These are phyloP conservation scores for Patella vulgata DNA, from an alignment of 1,140 invertebrate species.

Conservation along the genomic window DNA sequence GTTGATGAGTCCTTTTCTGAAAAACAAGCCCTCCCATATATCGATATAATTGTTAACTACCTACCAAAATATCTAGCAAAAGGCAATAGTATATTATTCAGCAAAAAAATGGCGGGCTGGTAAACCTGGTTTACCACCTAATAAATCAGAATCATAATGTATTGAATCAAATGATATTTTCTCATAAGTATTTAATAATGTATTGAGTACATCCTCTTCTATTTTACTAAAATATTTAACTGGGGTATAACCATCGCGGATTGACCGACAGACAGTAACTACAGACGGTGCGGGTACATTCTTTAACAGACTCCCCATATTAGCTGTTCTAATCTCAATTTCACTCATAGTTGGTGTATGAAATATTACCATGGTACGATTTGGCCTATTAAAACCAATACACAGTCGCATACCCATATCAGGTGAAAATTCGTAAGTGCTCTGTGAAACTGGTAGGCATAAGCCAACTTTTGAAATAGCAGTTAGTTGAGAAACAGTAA, in stretches of 20 bases:
- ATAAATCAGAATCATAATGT: slow-evolving; percentile 39
- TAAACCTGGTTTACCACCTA: slow-evolving; percentile 39
- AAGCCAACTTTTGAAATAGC: slow-evolving; percentile 38
- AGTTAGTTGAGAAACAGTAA: slow-evolving; percentile 25
- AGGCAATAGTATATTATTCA: not conserved
- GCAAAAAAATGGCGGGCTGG: slow-evolving; percentile 12
- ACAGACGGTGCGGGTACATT: slow-evolving; percentile 15
- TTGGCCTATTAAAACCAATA: slow-evolving; percentile 43
- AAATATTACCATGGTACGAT: slow-evolving; percentile 34
- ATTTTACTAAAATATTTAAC: slow-evolving; percentile 30
- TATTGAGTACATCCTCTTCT: slow-evolving; percentile 32
- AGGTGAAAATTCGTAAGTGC: slow-evolving; percentile 24
- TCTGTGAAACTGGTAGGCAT: slow-evolving; percentile 41
- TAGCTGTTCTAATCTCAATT: slow-evolving; percentile 22
- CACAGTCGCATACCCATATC: slow-evolving; percentile 32
- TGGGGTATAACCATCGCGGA: slow-evolving; percentile 54
- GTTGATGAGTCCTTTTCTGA: too few species aligned
- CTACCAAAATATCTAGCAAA: too few species aligned
- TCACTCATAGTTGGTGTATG: slow-evolving; percentile 41
- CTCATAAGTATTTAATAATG: slow-evolving; percentile 26
- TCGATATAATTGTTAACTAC: too few species aligned
- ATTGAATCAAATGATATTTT: slow-evolving; percentile 26
- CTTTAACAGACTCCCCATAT: slow-evolving; percentile 29
- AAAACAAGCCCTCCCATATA: too few species aligned
- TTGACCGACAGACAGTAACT: slow-evolving; percentile 49